phyloP scores from a whole-genome alignment of 2,113 vertebrate species.

The Neolamprologus falcicula region DNA sequence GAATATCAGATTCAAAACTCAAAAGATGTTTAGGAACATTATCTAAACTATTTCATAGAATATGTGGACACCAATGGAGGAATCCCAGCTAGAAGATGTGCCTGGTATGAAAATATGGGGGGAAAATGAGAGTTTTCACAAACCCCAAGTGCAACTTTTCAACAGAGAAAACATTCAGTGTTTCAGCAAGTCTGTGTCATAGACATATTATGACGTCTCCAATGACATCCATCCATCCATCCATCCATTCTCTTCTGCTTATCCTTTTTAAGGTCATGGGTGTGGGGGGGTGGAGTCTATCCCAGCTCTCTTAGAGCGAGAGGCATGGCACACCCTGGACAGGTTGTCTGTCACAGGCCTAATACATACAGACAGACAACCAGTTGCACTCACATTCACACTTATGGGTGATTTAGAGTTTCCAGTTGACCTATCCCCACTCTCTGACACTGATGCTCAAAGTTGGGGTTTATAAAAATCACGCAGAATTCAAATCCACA shows the following conservation, averaged over 20 bases:
- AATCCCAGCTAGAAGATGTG: background rate
- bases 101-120: background rate
- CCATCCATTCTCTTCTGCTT: background rate
- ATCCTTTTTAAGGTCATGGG: background rate
- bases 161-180: background rate
- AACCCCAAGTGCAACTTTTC: background rate
- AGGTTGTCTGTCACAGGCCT: background rate
- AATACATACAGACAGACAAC: background rate
- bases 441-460: background rate
- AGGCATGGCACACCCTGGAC: background rate
- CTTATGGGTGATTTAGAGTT: background rate
- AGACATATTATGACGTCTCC: background rate
- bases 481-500: background rate
- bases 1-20: background rate
- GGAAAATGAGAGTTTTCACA: background rate
- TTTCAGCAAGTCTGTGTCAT: background rate
- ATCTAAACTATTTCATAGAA: background rate
- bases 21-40: background rate
- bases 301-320: background rate
- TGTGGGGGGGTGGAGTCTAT: background rate
- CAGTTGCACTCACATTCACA: background rate
- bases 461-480: background rate
- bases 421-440: background rate
- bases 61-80: background rate
- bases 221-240: background rate